Percentiles rank a stretch among this genome's conserved stretches.
Evolutionary conservation across 92 coral and sea anemone species (phyloP).

Genomic region (Epizoanthus ramosus): DNA sequence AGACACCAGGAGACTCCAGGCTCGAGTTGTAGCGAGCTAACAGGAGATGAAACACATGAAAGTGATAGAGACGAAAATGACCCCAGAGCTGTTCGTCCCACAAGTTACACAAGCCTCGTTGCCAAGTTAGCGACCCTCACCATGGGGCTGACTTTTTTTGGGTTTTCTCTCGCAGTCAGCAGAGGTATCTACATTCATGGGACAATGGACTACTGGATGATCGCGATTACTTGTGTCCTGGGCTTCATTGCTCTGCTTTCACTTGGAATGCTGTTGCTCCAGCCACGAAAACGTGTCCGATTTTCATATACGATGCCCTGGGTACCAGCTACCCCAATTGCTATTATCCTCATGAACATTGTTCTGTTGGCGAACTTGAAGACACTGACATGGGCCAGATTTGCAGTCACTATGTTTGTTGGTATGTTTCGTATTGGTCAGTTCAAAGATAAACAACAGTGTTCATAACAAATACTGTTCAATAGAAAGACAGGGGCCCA

Average conservation of each 20-base stretch:
- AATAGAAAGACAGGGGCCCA: too few relatives aligned
- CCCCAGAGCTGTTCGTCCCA: constrained; percentile 20
- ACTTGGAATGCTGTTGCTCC: constrained; percentile 56
- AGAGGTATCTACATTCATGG: constrained; percentile 20
- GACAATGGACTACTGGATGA: not conserved
- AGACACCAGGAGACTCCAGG: constrained; percentile 17
- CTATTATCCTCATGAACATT: constrained; percentile 64
- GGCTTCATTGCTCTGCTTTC: constrained; percentile 44
- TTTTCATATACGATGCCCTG: constrained; percentile 57
- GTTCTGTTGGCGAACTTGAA: constrained; percentile 75
- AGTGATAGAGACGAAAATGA: constrained; percentile 16
- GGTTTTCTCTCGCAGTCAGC: constrained; percentile 33
- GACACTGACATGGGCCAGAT: constrained; percentile 80
- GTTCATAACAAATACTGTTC: too few relatives aligned
- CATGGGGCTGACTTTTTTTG: constrained; percentile 30
- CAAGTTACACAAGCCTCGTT: constrained; percentile 8
- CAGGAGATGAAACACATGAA: constrained; percentile 27
- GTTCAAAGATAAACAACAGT: too few relatives aligned
- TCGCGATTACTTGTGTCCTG: constrained; percentile 55
- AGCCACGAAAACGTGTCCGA: constrained; percentile 57
- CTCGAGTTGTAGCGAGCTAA: constrained; percentile 8
- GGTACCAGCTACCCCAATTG: constrained; percentile 67
- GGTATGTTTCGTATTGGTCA: constrained; percentile 57
- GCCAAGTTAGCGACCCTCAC: constrained; percentile 6
- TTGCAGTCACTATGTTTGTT: constrained; percentile 78